Evolutionary conservation across 2,888 invertebrate species (phyloP).

Genomic region (Thereva nobilitata): DNA sequence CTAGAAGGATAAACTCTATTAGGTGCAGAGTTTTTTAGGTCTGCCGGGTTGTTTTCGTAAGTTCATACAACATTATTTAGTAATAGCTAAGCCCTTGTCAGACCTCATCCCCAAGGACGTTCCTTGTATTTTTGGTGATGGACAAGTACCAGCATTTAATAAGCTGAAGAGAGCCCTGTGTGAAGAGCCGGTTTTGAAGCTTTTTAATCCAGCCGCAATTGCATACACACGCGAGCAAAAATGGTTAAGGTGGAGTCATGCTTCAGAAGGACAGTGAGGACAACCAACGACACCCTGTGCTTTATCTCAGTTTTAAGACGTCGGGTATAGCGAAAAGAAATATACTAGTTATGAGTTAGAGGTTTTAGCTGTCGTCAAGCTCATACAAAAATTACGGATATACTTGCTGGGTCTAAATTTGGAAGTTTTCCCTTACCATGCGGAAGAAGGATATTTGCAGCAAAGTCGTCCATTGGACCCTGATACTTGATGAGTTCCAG

Average conservation of each 20-base stretch:
- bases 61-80: conserved; percentile 13
- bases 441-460: conserved; percentile 4
- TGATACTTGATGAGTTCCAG: conserved; percentile 4
- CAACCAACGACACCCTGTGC: conserved; percentile 1
- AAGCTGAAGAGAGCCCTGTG: conserved; percentile 2
- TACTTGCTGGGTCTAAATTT: too few species aligned
- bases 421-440: conserved; percentile 6
- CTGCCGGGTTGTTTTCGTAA: conserved; percentile 37
- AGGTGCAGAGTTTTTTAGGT: conserved; percentile 38
- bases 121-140: not conserved
- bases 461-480: conserved; percentile 3
- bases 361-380: conserved; percentile 3
- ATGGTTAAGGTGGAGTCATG: conserved; percentile 6
- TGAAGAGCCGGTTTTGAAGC: conserved; percentile 6
- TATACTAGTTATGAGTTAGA: conserved; percentile 14
- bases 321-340: not conserved
- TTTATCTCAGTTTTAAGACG: conserved; percentile 8
- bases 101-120: too few species aligned
- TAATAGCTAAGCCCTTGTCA: conserved; percentile 4
- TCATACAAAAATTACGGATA: too few species aligned
- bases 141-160: conserved; percentile 1
- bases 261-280: conserved; percentile 4
- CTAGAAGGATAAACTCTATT: too few species aligned
- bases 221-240: conserved; percentile 10
- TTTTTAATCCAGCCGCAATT: conserved; percentile 13